Percentiles rank a stretch among this genome's conserved stretches.
phyloP scores from a whole-genome alignment of 2,888 invertebrate genomes.

The Epiblema foenella region DNA sequence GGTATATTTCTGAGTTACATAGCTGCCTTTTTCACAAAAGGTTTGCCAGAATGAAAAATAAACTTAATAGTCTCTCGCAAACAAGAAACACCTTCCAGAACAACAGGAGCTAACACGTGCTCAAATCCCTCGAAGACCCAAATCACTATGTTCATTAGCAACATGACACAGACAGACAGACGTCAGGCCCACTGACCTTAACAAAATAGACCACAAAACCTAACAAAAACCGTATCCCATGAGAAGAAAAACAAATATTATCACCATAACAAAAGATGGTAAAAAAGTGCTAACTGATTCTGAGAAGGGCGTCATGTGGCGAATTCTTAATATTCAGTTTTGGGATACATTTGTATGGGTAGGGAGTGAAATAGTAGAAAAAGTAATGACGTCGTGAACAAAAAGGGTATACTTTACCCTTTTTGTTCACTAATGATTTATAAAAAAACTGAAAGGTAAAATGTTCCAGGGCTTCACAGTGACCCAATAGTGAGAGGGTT shows the following conservation, averaged over 20 bases:
- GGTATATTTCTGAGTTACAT: too few relatives aligned
- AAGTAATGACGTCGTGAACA: not conserved
- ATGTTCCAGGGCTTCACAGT: too few relatives aligned
- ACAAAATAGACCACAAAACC: conserved; percentile 22
- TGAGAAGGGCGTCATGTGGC: conserved; percentile 24
- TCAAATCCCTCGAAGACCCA: conserved; percentile 14
- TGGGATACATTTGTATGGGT: not conserved
- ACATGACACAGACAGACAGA: conserved; percentile 29
- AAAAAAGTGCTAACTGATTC: conserved; percentile 23
- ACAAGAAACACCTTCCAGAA: not conserved
- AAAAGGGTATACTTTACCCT: too few relatives aligned
- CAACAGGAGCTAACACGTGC: conserved; percentile 7
- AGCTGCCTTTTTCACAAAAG: too few relatives aligned
- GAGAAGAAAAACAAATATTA: conserved; percentile 25
- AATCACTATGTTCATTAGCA: conserved; percentile 22
- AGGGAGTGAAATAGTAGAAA: not conserved
- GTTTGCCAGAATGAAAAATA: not conserved
- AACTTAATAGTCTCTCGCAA: not conserved
- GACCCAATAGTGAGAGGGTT: too few relatives aligned
- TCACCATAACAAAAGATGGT: conserved; percentile 22
- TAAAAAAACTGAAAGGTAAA: too few relatives aligned
- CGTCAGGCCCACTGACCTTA: conserved; percentile 15
- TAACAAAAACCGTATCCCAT: conserved; percentile 19
- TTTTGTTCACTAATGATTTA: too few relatives aligned
- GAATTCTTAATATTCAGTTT: conserved; percentile 25